These are phyloP conservation scores for Scartelaos histophorus DNA, from an alignment of 2,113 vertebrate species.

Conservation along the genomic window DNA sequence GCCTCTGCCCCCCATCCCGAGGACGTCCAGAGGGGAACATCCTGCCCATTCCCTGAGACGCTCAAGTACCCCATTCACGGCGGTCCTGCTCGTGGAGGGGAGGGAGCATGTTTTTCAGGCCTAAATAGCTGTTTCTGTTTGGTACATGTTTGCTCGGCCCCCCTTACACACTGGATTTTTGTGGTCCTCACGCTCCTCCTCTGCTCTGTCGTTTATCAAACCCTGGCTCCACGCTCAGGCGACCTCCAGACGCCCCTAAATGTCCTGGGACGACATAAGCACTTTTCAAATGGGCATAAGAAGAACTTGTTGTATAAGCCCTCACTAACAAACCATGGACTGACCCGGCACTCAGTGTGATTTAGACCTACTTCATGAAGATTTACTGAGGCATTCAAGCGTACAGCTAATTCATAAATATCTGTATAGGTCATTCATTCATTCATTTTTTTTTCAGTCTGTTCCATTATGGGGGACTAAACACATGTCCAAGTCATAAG, in stretches of 20 bases:
- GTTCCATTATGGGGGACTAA: neutral
- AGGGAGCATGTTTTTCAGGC: conserved; percentile 61
- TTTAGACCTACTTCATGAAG: neutral
- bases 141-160: conserved; percentile 59
- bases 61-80: conserved; percentile 73
- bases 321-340: neutral
- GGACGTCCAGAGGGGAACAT: conserved; percentile 73
- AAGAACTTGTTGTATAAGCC: neutral
- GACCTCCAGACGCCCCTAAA: conserved; percentile 46
- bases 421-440: neutral
- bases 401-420: neutral
- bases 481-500: neutral
- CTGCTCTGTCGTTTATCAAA: conserved; percentile 29
- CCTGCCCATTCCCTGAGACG: conserved; percentile 66
- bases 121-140: conserved; percentile 74
- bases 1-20: conserved; percentile 62
- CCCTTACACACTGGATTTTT: conserved; percentile 15
- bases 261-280: conserved; percentile 1
- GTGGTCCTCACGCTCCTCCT: neutral
- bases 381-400: neutral
- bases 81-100: conserved; percentile 54
- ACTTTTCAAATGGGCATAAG: conserved; percentile 9
- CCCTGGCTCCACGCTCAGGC: neutral
- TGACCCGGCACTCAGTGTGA: neutral
- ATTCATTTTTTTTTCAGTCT: neutral